Evolutionary conservation across 1,140 invertebrate species (phyloP), one percentile per base, ranked within the genome.

Genomic region (Bombus pascuorum): DNA sequence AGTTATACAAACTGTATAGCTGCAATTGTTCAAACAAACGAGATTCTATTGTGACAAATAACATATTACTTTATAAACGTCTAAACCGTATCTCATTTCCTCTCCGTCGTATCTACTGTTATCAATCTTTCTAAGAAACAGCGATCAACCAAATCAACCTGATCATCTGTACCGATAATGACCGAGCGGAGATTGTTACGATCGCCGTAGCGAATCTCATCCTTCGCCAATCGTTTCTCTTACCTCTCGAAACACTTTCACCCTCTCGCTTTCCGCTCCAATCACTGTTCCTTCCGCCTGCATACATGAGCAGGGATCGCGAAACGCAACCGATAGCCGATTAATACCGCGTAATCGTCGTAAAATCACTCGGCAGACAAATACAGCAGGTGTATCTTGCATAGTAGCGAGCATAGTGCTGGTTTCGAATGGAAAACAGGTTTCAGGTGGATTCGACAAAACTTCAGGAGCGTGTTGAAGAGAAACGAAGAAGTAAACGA

Each of bases 191-290:
- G 59, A 62, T n/a, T 0, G 59, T 42, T n/a, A 72, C 37, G 28
- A 42, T 39, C 22, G 1, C n/a, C 22, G 25, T 70, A 25, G 9
- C 28, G 6, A 66, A 37, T 68, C 66, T 72, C 37, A 42, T 71
- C 37, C 37, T 42, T 71, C 37, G 68, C 37, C 37, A 5, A 71
- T 87, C 71, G 57, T 83, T 87, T 74, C 86, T 76, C 62, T 32
- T 59, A 18, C 68, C 68, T 88, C 78, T 79, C 68, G 79, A 37
- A 44, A 76, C 81, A 85, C 86, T 88, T 88, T 88, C 86, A 88
- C 71, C 87, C 71, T 88, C 71, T 87, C 85, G 74, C 85, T 74
- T 87, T 68, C 82, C 62, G 74, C 65, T 73, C 77, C 66, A 86
- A 82, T 81, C 65, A 8, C 70, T 22, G 47, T 80, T 34, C 28